These are phyloP conservation scores for Argyresthia albistria DNA, from an alignment of 2,888 invertebrate genomes.

Conservation along the genomic window DNA sequence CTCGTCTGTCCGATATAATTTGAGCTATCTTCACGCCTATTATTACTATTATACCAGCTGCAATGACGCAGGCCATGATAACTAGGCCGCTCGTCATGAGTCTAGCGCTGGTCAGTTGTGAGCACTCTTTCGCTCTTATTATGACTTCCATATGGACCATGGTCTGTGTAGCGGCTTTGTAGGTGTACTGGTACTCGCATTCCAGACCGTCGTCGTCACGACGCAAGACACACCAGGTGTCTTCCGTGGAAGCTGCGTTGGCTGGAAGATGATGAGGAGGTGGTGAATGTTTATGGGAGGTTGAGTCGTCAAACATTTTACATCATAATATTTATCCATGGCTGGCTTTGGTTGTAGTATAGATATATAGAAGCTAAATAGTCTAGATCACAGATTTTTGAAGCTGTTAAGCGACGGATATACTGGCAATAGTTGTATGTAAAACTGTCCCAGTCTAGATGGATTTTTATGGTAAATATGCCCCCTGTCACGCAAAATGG, in stretches of 20 bases:
- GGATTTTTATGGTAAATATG: too few relatives aligned
- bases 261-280: background rate
- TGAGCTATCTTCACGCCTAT: slow-evolving; percentile 47
- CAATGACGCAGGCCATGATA: slow-evolving; percentile 55
- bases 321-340: too few relatives aligned
- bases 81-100: slow-evolving; percentile 41
- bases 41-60: slow-evolving; percentile 57
- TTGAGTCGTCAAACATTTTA: too few relatives aligned
- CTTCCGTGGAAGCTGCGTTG: slow-evolving; percentile 22
- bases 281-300: background rate
- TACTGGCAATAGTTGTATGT: too few relatives aligned
- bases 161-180: slow-evolving; percentile 32
- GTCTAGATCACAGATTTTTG: too few relatives aligned
- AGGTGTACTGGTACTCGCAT: slow-evolving; percentile 55
- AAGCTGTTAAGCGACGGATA: too few relatives aligned
- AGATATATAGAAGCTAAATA: too few relatives aligned
- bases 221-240: slow-evolving; percentile 42
- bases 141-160: slow-evolving; percentile 43
- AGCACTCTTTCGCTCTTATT: slow-evolving; percentile 43
- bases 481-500: too few relatives aligned
- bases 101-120: slow-evolving; percentile 41
- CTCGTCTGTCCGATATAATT: slow-evolving; percentile 60
- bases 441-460: too few relatives aligned
- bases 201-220: slow-evolving; percentile 31
- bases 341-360: too few relatives aligned